phyloP scores from a whole-genome alignment of 2,888 invertebrate genomes.

The Acanthopleura granulata region DNA sequence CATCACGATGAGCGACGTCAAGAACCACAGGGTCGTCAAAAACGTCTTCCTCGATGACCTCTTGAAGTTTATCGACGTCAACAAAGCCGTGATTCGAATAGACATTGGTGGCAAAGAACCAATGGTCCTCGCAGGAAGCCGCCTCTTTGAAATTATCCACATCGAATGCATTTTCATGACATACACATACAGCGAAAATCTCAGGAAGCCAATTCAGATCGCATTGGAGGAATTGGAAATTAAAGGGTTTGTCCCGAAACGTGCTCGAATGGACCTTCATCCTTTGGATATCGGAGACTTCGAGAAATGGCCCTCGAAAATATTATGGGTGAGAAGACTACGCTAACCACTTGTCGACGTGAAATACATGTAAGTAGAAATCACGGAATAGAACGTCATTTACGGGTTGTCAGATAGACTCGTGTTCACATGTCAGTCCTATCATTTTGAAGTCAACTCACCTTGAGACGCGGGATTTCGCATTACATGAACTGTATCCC shows the following conservation, averaged over 20 bases:
- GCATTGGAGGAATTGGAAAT: not conserved
- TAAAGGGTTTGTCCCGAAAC: conserved; percentile 2
- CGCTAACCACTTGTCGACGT: too few relatives aligned
- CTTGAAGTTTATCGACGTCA: not conserved
- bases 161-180: not conserved
- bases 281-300: not conserved
- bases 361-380: too few relatives aligned
- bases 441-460: too few relatives aligned
- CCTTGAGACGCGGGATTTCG: too few relatives aligned
- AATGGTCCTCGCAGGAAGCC: not conserved
- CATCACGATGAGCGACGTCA: not conserved
- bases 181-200: not conserved
- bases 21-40: conserved; percentile 9
- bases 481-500: too few relatives aligned
- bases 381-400: too few relatives aligned
- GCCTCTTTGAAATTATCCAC: not conserved
- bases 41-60: not conserved
- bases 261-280: not conserved
- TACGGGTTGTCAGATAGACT: too few relatives aligned
- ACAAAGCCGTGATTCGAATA: not conserved
- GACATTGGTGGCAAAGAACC: conserved; percentile 7
- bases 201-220: not conserved
- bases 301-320: not conserved
- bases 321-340: not conserved
- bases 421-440: too few relatives aligned